phyloP scores from a whole-genome alignment of 2,888 invertebrate genomes.

The Eupithecia abbreviata region DNA sequence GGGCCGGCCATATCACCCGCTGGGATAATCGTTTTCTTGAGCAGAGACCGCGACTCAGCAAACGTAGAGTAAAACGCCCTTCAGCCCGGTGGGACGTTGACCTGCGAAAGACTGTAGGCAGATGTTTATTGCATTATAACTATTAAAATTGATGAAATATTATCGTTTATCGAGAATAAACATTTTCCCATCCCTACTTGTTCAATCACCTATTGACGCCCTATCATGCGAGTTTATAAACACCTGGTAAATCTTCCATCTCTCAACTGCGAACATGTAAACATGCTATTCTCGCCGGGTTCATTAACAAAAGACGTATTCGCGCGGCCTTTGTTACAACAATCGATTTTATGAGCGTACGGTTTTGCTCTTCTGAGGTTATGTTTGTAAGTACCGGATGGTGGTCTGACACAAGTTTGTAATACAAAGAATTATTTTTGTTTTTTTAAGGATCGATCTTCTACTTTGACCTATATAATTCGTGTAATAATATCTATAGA shows the following conservation, averaged over 20 bases:
- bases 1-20: no score
- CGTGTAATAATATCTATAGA: no score
- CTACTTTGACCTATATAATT: no score
- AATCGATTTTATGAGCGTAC: conserved; percentile 52
- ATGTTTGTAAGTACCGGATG: neutral
- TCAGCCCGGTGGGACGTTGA: no score
- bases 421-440: no score
- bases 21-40: no score
- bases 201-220: conserved; percentile 9
- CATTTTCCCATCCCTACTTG: neutral
- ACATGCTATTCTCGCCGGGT: conserved; percentile 72
- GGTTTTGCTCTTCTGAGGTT: conserved; percentile 36
- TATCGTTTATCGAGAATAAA: neutral
- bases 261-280: conserved; percentile 47
- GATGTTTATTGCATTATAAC: no score
- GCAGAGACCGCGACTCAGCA: no score
- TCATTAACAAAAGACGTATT: conserved; percentile 67
- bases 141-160: no score
- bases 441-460: no score
- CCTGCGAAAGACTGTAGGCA: no score
- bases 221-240: conserved; percentile 14
- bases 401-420: conserved; percentile 6
- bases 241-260: conserved; percentile 33
- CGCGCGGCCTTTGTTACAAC: conserved; percentile 46
- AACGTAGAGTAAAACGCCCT: no score